Percentiles rank a stretch among this genome's conserved stretches.
These are phyloP conservation scores for Lutraria lutraria DNA, from an alignment of 2,888 invertebrate species.

Conservation along the genomic window DNA sequence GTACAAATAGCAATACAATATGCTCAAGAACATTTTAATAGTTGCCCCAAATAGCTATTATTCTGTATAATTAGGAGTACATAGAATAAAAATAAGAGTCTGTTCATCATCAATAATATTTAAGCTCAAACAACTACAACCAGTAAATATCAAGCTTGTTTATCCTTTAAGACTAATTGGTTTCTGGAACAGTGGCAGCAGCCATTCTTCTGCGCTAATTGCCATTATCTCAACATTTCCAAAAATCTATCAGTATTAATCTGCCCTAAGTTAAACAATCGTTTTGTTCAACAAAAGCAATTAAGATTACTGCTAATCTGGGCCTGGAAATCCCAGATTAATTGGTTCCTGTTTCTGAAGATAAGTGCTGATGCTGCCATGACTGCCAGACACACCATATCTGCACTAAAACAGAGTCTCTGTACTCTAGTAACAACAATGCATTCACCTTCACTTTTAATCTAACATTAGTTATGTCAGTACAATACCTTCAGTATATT, in stretches of 20 bases:
- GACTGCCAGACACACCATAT: background rate
- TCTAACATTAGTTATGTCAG: background rate
- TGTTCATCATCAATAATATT: conserved; percentile 17
- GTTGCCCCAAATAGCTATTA: background rate
- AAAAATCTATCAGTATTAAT: conserved; percentile 8
- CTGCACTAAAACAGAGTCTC: background rate
- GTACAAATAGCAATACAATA: background rate
- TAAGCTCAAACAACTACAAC: background rate
- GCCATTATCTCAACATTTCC: background rate
- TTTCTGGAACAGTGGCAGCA: background rate
- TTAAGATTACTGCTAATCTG: conserved; percentile 16
- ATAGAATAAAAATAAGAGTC: background rate
- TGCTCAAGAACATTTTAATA: background rate
- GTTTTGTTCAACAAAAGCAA: background rate
- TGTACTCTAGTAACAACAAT: background rate
- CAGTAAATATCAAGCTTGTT: background rate
- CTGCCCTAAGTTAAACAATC: conserved; percentile 1
- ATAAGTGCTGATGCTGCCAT: background rate
- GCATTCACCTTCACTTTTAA: background rate
- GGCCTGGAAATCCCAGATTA: conserved; percentile 14
- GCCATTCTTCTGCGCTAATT: conserved; percentile 8
- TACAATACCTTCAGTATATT: background rate
- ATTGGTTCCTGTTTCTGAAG: conserved; percentile 8
- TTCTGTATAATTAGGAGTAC: background rate
- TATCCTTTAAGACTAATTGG: conserved; percentile 17